phyloP scores from a whole-genome alignment of 2,888 invertebrate genomes.

The Drosophila atripex region DNA sequence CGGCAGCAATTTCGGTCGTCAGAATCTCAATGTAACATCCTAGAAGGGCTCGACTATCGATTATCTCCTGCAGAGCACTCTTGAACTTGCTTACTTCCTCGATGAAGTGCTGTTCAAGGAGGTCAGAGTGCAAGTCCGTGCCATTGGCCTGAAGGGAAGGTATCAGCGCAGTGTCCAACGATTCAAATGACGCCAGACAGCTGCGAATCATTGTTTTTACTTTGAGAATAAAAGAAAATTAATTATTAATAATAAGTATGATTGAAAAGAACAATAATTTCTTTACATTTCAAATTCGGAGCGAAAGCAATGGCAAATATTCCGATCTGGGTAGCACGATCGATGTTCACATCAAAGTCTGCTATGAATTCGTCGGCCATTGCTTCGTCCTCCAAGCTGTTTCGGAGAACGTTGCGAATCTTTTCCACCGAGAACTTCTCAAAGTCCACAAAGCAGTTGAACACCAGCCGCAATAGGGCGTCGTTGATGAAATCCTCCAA shows the following conservation, averaged over 20 bases:
- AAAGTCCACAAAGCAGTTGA: constrained; percentile 78
- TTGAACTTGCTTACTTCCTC: constrained; percentile 80
- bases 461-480: constrained; percentile 80
- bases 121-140: constrained; percentile 69
- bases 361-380: constrained; percentile 80
- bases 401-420: constrained; percentile 66
- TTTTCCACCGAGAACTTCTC: constrained; percentile 78
- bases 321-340: constrained; percentile 82
- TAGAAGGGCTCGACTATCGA: constrained; percentile 80
- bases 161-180: constrained; percentile 81
- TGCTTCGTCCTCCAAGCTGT: constrained; percentile 53
- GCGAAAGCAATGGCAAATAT: constrained; percentile 82
- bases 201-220: constrained; percentile 80
- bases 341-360: constrained; percentile 83
- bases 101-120: constrained; percentile 82
- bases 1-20: constrained; percentile 51
- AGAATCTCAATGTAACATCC: constrained; percentile 77
- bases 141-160: constrained; percentile 79
- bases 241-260: background rate
- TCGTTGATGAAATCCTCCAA: constrained; percentile 82
- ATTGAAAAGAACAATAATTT: background rate
- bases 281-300: constrained; percentile 73
- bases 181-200: constrained; percentile 82
- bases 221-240: constrained; percentile 13
- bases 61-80: constrained; percentile 78